Base-by-base conservation (phyloP, 2,888 invertebrate genomes). In the Cheilosia scutellata region DNA sequence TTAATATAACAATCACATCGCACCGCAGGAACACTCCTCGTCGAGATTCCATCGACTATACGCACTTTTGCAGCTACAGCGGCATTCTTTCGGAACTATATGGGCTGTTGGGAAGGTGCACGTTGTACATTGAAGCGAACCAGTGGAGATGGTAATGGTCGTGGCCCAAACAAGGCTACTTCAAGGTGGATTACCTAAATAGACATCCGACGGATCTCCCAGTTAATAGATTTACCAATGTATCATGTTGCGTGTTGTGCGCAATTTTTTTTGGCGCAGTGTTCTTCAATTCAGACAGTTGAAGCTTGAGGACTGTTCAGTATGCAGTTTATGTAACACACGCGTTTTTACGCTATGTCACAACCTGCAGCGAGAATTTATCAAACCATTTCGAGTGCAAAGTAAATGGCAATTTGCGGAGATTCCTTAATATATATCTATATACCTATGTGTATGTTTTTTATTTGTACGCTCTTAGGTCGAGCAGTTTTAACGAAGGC, bases 391-490 rank as follows among this genome's bases (percentile, higher is more conserved):
- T 86, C 68, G 76, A 76, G 82, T 68, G 80, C 58, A 77, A 76
- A 80, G 71, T 82, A 87, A 87, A 88, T 87, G 87, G 78, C 88
- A 87, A 87, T 88, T 84, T 87, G 87, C 88, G 87, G 83, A 89
- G 88, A 88, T 89, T 87, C 88, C 89, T 89, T 78, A 42, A 20
- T 20, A 20, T 11, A 37, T 37, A 4, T 37, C 9, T 11, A 47
- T 55, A 47, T 63, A 76, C 49, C 63, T 70, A 51, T 31, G 13
- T 16, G 5, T 60, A n/a, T n/a, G n/a, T n/a, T n/a, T n/a, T n/a
- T n/a, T 11, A 53, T 33, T 60, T 33, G 27, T 29, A 16, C 44
- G 9, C 16, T 57, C 20, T 37, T 70, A 57, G 68, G 68, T 70
- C 62, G 49, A 44, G 53, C 70, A 47, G 44, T 65, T 63, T 66